Base-by-base conservation (phyloP, 2,888 invertebrate genomes). In the Melinaea menophilus region DNA sequence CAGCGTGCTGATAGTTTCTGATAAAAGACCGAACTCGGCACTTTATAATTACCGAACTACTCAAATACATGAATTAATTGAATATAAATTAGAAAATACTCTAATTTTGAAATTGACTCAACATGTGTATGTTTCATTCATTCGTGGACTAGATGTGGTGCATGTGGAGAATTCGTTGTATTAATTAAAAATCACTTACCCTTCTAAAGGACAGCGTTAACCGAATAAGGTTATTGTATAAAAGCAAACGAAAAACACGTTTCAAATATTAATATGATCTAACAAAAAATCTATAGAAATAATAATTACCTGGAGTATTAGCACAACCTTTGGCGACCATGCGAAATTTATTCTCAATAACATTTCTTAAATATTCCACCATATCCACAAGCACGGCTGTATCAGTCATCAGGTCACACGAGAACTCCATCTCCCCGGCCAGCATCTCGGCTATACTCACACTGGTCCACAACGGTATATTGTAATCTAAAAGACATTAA, bases 401-500 rank as follows among this genome's bases (percentile, higher is more conserved):
- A 0, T 62, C 66, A 0, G 66, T 55, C 31, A 77, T 22, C 31
- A 72, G 33, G 0, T 54, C 4, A 0, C 48, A 4, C 0, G 72
- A 56, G 31, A 82, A 46, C 0, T 77, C 79, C 5, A 78, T 63
- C 12, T 76, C 69, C 11, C 66, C 58, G 0, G 81, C 81, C 11
- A 86, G 69, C 62, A 79, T 68, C 56, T 77, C 68, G 0, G 77
- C 80, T 7, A 73, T 72, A 11, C 86, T 81, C 37, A 79, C 74
- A 4, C 78, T 78, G 3, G 80, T 82, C 84, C 82, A 85, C 47
- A 82, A 13, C 0, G 86, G 84, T n/a, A 86, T 1, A 22, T 22
- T 22, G 22, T 22, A 22, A 22, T 22, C 22, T 22, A 22, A 22
- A 22, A 22, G 22, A 22, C 22, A 22, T 22, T 22, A 22, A 22